A percentile compares a stretch with the other conserved stretches of the same genome.
Evolutionary conservation across 1,140 invertebrate genomes (phyloP).

Genomic region (Bombus pyrosoma): DNA sequence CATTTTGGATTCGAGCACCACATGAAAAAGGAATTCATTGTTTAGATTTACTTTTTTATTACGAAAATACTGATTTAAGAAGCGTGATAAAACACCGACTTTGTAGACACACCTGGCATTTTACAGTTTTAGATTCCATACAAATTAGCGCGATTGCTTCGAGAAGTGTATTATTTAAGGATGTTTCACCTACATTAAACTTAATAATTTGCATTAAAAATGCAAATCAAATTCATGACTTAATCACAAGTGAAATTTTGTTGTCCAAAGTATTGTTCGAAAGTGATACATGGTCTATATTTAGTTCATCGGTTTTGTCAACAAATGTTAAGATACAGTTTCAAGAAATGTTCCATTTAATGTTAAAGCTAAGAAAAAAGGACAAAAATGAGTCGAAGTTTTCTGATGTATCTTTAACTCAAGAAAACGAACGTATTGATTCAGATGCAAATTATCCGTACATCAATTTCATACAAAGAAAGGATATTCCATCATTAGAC

Average conservation of each 20-base stretch:
- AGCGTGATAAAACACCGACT: constrained; percentile 84
- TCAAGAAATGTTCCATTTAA: constrained; percentile 83
- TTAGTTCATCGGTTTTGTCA: constrained; percentile 74
- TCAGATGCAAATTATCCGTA: constrained; percentile 66
- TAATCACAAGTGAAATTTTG: constrained; percentile 84
- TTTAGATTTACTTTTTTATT: constrained; percentile 89
- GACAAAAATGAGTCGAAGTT: constrained; percentile 64
- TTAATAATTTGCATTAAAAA: constrained; percentile 86
- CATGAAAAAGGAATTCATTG: constrained; percentile 85
- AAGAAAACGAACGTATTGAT: constrained; percentile 40
- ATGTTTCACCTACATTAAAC: constrained; percentile 83
- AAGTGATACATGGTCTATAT: constrained; percentile 83
- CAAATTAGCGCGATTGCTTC: constrained; percentile 83
- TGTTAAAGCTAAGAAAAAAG: constrained; percentile 80
- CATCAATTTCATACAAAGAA: constrained; percentile 74
- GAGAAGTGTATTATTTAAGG: constrained; percentile 82
- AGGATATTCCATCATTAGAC: constrained; percentile 70
- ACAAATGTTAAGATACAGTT: constrained; percentile 80
- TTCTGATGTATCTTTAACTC: constrained; percentile 76
- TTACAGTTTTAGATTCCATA: constrained; percentile 88
- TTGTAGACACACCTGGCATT: constrained; percentile 86
- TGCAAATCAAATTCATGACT: constrained; percentile 85
- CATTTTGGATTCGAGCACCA: constrained; percentile 88
- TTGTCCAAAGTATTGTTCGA: constrained; percentile 84
- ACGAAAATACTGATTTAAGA: constrained; percentile 84